Conservation (phyloP, 1,140 invertebrate genomes). For the Paraescarpia echinospica region DNA sequence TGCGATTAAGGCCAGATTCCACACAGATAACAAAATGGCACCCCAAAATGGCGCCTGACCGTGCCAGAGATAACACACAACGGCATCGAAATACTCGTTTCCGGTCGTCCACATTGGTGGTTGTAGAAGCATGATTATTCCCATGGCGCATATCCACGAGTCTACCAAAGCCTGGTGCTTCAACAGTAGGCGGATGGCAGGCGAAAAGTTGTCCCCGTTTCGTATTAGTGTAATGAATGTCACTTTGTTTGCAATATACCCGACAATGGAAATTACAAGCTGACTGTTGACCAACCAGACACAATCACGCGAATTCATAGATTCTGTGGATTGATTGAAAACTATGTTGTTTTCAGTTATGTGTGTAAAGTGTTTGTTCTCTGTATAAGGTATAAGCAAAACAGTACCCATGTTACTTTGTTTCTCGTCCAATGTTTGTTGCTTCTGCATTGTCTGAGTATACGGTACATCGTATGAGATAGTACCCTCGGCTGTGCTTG, state of each 20-base stretch:
- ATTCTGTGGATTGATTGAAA: background rate
- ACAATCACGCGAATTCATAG: background rate
- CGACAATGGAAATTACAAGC: background rate
- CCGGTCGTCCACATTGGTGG: slow-evolving; percentile 19
- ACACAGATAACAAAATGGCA: slow-evolving; percentile 8
- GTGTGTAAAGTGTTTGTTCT: too few species aligned
- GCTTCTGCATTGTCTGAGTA: too few species aligned
- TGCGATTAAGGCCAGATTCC: slow-evolving; percentile 17
- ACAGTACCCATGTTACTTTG: too few species aligned
- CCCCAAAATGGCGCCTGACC: slow-evolving; percentile 24
- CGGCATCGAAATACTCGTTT: background rate
- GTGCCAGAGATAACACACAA: slow-evolving; percentile 23
- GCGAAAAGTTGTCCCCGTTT: background rate
- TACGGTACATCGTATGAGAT: too few species aligned
- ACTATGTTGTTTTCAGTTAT: background rate
- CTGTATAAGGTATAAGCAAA: too few species aligned
- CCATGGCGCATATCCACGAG: slow-evolving; percentile 19
- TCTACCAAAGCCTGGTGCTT: slow-evolving; percentile 20
- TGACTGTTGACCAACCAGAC: background rate
- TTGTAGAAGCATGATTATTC: background rate
- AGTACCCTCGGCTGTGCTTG: too few species aligned
- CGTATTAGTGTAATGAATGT: slow-evolving; percentile 15
- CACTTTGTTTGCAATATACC: slow-evolving; percentile 12
- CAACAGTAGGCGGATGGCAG: background rate
- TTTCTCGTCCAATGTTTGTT: too few species aligned